Evolutionary conservation across 1,140 invertebrate genomes (phyloP).

Genomic region (Scaptomyza graminum): DNA sequence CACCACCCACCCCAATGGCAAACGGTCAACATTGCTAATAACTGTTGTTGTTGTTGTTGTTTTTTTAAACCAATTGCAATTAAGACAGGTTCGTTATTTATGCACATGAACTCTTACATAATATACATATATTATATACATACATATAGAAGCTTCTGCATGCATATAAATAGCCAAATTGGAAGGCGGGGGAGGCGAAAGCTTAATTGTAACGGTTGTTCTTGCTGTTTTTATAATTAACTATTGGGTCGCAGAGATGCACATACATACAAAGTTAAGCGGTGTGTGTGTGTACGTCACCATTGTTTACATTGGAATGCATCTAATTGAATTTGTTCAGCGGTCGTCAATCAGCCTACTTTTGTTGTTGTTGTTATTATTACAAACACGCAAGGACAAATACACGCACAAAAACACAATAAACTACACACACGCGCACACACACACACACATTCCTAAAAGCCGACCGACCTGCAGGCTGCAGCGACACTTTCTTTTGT

Average conservation of each 20-base stretch:
- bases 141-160: background rate
- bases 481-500: conserved; percentile 21
- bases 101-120: conserved; percentile 27
- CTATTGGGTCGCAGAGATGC: background rate
- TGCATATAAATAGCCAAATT: conserved; percentile 59
- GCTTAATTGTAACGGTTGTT: conserved; percentile 11
- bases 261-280: conserved; percentile 7
- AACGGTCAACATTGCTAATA: background rate
- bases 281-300: conserved; percentile 6
- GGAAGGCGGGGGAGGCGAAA: conserved; percentile 15
- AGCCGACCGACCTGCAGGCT: no score
- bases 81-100: conserved; percentile 17
- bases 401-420: background rate
- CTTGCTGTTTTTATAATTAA: conserved; percentile 2
- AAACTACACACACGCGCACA: background rate
- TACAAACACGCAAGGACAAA: background rate
- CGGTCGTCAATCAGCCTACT: conserved; percentile 2
- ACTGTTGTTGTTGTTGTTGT: background rate
- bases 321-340: conserved; percentile 39
- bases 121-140: conserved; percentile 9
- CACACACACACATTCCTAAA: conserved; percentile 1
- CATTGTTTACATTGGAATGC: conserved; percentile 30
- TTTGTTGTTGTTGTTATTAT: conserved; percentile 22
- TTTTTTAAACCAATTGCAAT: conserved; percentile 14
- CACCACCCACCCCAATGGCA: background rate